Percentiles rank a stretch among this genome's conserved stretches.
Evolutionary conservation across 1,140 invertebrate genomes (phyloP).

Genomic region (Drosophila elegans): DNA sequence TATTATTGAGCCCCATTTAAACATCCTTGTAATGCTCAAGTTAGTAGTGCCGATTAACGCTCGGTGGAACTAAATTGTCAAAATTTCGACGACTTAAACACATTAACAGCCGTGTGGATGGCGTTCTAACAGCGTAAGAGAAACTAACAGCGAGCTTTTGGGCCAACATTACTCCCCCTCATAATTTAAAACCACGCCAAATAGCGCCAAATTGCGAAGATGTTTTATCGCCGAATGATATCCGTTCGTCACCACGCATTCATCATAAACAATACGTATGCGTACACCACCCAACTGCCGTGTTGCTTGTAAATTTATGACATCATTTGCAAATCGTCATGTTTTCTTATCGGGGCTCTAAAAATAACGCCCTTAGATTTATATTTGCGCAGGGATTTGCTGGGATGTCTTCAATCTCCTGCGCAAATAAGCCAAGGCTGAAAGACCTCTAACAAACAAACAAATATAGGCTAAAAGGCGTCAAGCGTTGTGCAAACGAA

Average conservation of each 20-base stretch:
- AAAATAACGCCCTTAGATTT: constrained; percentile 26
- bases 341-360: constrained; percentile 52
- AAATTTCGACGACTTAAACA: background rate
- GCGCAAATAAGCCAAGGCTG: constrained; percentile 33
- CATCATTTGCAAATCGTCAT: constrained; percentile 76
- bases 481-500: constrained; percentile 29
- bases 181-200: constrained; percentile 26
- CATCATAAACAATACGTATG: constrained; percentile 50
- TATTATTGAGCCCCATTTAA: too few species aligned
- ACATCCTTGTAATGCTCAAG: constrained; percentile 1
- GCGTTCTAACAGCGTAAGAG: constrained; percentile 62
- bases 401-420: constrained; percentile 21
- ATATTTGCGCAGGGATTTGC: constrained; percentile 45
- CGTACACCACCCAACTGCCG: constrained; percentile 3
- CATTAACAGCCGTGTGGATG: constrained; percentile 67
- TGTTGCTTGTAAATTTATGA: constrained; percentile 61
- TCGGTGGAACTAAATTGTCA: background rate
- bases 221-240: constrained; percentile 26
- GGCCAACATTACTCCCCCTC: constrained; percentile 9
- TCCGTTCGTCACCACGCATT: constrained; percentile 12
- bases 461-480: constrained; percentile 49
- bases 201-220: constrained; percentile 10
- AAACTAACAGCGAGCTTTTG: constrained; percentile 60
- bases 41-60: background rate
- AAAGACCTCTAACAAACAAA: constrained; percentile 52